Percentiles rank a stretch among this genome's conserved stretches.
Conservation (phyloP, 2,797 vertebrate species). For the Ambastaia sidthimunki region DNA sequence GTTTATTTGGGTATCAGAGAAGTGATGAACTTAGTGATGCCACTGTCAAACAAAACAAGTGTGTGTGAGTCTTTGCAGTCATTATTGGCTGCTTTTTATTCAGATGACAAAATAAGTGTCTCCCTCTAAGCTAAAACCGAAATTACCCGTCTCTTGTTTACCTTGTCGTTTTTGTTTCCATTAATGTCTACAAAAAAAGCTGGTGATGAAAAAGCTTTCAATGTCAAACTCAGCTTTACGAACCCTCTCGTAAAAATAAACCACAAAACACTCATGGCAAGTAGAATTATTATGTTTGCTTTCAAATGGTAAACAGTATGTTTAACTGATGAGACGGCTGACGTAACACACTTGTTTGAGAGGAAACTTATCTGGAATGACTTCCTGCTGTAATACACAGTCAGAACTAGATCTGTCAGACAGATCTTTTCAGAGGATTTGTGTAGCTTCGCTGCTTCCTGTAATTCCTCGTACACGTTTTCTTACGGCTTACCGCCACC, state of each 20-base stretch:
- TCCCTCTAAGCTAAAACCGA: background rate
- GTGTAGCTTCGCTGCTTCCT: conserved; percentile 68
- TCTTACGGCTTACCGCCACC: conserved; percentile 37
- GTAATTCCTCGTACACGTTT: conserved; percentile 64
- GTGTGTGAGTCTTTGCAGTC: background rate
- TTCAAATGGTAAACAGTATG: conserved; percentile 75
- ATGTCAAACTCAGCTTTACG: conserved; percentile 71
- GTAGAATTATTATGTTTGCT: conserved; percentile 74
- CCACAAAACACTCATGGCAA: conserved; percentile 60
- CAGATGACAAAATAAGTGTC: background rate
- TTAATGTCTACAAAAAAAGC: background rate
- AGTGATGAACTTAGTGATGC: background rate
- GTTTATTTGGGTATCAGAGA: conserved; percentile 1
- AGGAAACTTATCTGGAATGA: conserved; percentile 72
- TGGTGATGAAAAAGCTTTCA: conserved; percentile 72
- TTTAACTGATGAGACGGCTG: conserved; percentile 71
- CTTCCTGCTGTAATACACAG: conserved; percentile 61
- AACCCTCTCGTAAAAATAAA: conserved; percentile 49
- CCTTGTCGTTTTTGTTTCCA: conserved; percentile 4
- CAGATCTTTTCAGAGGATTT: conserved; percentile 68
- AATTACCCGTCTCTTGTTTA: background rate
- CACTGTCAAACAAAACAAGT: too few species aligned
- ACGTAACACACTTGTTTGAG: conserved; percentile 64
- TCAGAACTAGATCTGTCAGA: conserved; percentile 62
- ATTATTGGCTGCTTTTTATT: background rate